Evolutionary conservation across 1,140 invertebrate genomes (phyloP).

Genomic region (Arion vulgaris): DNA sequence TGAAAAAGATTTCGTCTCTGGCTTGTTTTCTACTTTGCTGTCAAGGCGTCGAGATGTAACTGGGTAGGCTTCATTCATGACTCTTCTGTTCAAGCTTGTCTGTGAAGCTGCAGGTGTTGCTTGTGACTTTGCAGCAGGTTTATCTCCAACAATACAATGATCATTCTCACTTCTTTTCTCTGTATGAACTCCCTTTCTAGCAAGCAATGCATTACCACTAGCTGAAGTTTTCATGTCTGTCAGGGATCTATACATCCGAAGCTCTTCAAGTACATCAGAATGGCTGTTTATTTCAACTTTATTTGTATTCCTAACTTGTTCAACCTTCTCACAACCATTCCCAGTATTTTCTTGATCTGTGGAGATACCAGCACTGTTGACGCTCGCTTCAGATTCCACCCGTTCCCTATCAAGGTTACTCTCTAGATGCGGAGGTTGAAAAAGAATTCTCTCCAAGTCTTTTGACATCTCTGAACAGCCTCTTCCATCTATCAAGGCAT

Average conservation of each 20-base stretch:
- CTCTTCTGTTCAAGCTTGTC: neutral
- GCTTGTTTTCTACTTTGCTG: too few species aligned
- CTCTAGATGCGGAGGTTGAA: conserved; percentile 65
- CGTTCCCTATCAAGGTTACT: conserved; percentile 39
- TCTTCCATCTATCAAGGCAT: conserved; percentile 57
- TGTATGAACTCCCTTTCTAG: conserved; percentile 12
- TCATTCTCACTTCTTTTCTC: neutral
- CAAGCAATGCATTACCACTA: conserved; percentile 32
- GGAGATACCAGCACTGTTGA: neutral
- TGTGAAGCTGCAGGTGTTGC: neutral
- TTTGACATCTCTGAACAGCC: conserved; percentile 40
- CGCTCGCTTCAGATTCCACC: conserved; percentile 4
- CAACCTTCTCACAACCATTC: neutral
- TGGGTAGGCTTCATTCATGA: conserved; percentile 20
- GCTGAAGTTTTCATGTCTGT: conserved; percentile 30
- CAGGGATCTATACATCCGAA: conserved; percentile 23
- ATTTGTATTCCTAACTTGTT: neutral
- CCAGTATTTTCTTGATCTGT: neutral
- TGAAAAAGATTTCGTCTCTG: neutral
- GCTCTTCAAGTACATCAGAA: neutral
- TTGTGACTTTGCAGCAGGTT: neutral
- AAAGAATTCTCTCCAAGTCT: conserved; percentile 65
- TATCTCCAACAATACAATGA: neutral
- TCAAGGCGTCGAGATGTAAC: neutral
- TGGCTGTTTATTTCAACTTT: conserved; percentile 33